A percentile compares a stretch with the other conserved stretches of the same genome.
Evolutionary conservation across 2,113 vertebrate species (phyloP).

Genomic region (Oncorhynchus tshawytscha): DNA sequence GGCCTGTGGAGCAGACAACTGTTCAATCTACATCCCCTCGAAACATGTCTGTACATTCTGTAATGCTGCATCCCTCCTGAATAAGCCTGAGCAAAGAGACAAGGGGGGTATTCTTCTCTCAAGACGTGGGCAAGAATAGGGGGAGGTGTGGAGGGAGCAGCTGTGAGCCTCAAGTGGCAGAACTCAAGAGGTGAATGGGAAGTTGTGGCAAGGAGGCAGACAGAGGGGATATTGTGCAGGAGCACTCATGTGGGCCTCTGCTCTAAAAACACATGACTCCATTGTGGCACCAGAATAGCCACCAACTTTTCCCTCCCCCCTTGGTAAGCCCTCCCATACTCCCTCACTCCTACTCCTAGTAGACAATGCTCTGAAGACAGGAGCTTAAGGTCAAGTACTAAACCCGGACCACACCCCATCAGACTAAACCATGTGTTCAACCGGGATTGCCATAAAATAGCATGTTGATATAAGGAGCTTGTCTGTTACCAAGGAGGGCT

Average conservation of each 20-base stretch:
- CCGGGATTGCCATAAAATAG: background rate
- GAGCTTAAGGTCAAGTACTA: background rate
- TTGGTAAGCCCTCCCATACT: background rate
- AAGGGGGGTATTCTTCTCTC: background rate
- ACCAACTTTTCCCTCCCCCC: constrained; percentile 28
- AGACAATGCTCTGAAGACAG: constrained; percentile 19
- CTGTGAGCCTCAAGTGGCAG: constrained; percentile 14
- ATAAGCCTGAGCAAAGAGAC: background rate
- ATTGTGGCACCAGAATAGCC: constrained; percentile 60
- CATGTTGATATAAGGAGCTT: constrained; percentile 13
- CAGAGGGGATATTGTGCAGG: constrained; percentile 69
- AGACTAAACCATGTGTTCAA: background rate
- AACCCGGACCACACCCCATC: constrained; percentile 2
- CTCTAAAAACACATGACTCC: constrained; percentile 66
- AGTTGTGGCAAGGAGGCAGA: constrained; percentile 58
- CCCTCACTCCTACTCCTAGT: background rate
- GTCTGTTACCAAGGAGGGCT: background rate
- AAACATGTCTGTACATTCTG: too few species aligned
- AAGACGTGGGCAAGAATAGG: constrained; percentile 27
- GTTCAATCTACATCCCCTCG: too few species aligned
- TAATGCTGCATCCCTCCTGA: background rate
- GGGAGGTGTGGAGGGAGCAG: background rate
- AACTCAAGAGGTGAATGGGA: constrained; percentile 59
- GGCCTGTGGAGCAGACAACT: too few species aligned
- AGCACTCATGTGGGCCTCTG: constrained; percentile 62